Evolutionary conservation across 2,888 invertebrate genomes (phyloP).

Genomic region (Exephanes ischioxanthus): DNA sequence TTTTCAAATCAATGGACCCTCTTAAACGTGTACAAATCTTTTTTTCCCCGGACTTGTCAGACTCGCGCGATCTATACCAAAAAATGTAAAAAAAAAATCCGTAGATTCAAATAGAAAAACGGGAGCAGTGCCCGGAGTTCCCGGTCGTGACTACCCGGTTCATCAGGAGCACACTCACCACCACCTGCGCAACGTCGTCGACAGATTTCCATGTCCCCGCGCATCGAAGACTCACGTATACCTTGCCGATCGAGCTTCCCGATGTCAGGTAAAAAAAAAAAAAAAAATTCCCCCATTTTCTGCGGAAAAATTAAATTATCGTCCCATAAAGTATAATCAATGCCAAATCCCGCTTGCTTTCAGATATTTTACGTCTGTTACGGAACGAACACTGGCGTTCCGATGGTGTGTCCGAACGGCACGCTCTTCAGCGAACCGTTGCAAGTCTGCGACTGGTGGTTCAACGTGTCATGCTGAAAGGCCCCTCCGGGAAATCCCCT

Average conservation of each 20-base stretch:
- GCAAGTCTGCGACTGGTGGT: constrained; percentile 83
- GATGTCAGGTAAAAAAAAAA: constrained; percentile 78
- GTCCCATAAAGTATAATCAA: no score
- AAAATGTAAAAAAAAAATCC: background rate
- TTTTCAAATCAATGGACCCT: no score
- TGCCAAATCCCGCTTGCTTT: no score
- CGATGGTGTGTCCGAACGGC: constrained; percentile 82
- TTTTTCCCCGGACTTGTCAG: background rate
- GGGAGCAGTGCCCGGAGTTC: constrained; percentile 77
- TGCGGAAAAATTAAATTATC: no score
- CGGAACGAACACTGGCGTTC: constrained; percentile 78
- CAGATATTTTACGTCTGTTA: constrained; percentile 82
- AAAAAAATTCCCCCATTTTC: background rate
- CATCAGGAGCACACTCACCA: constrained; percentile 71
- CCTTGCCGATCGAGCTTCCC: constrained; percentile 77
- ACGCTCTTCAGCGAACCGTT: constrained; percentile 81
- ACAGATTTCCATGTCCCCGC: constrained; percentile 75
- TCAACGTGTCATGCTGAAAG: constrained; percentile 79
- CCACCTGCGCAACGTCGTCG: constrained; percentile 66
- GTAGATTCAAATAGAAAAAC: constrained; percentile 67
- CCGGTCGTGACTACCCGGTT: constrained; percentile 78
- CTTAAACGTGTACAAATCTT: no score
- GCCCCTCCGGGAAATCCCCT: background rate
- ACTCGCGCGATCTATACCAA: background rate
- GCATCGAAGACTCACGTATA: constrained; percentile 74